A percentile compares a stretch with the other conserved stretches of the same genome.
These are phyloP conservation scores for Tenualosa thibaudeaui DNA, from an alignment of 2,797 vertebrate genomes.

Conservation along the genomic window DNA sequence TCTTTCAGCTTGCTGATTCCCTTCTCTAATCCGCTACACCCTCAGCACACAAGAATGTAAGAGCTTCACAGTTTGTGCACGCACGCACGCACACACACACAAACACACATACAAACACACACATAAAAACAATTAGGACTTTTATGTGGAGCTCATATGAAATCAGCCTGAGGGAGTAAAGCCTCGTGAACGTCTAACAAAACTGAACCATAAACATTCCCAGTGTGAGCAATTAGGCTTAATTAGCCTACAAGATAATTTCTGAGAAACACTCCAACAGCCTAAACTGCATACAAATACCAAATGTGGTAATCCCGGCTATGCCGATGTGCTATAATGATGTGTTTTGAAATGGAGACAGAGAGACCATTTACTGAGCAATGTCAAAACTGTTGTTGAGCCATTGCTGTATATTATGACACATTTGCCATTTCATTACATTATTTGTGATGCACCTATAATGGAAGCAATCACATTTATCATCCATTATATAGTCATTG, in stretches of 20 bases:
- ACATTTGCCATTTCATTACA: not conserved
- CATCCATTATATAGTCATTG: not conserved
- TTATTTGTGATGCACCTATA: not conserved
- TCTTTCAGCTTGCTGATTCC: not conserved
- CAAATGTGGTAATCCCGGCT: not conserved
- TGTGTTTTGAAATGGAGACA: not conserved
- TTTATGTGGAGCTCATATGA: not conserved
- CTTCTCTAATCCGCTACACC: not conserved
- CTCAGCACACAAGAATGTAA: not conserved
- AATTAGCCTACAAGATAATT: not conserved
- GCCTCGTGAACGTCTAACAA: not conserved
- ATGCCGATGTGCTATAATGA: not conserved
- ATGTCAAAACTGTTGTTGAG: not conserved
- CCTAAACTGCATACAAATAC: not conserved
- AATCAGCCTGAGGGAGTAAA: not conserved
- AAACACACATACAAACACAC: too few relatives aligned
- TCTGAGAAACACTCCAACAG: not conserved
- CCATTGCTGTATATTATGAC: not conserved
- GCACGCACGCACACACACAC: not conserved
- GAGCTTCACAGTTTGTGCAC: not conserved
- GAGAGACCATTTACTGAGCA: not conserved
- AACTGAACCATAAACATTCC: conserved; percentile 3
- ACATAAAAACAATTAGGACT: not conserved
- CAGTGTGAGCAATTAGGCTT: conserved; percentile 20
- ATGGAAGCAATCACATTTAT: not conserved